A percentile compares a stretch with the other conserved stretches of the same genome.
phyloP scores from a whole-genome alignment of 2,113 vertebrate genomes.

The Himantopus leucocephalus region DNA sequence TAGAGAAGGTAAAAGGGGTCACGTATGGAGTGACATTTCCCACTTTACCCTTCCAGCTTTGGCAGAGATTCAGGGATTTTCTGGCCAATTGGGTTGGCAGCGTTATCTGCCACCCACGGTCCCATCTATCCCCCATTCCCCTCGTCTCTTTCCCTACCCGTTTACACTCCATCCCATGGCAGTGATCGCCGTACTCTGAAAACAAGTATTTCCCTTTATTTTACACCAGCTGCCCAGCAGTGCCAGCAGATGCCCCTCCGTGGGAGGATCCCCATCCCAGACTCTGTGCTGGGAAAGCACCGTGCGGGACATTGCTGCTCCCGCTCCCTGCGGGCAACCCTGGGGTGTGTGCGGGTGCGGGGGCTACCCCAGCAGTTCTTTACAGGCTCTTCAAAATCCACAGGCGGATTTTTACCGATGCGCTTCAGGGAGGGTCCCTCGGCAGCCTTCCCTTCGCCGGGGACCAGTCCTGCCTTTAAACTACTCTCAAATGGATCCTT shows the following conservation, averaged over 20 bases:
- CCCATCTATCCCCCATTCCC: rapidly evolving
- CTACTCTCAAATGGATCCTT: background rate
- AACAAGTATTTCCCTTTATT: rapidly evolving
- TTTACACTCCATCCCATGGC: rapidly evolving
- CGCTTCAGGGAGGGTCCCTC: background rate
- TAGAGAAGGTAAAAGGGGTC: background rate
- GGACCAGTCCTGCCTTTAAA: background rate
- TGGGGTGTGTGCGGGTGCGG: rapidly evolving
- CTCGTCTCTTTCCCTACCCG: background rate
- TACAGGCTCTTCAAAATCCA: background rate
- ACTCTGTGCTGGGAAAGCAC: too few relatives aligned
- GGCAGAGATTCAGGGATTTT: too few relatives aligned
- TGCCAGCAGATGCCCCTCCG: rapidly evolving
- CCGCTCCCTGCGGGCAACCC: background rate
- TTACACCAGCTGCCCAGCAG: background rate
- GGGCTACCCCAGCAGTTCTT: background rate
- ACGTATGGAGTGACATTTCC: background rate
- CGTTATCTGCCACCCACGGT: rapidly evolving
- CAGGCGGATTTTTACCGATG: too few relatives aligned
- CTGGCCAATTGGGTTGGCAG: rapidly evolving
- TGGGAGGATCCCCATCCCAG: background rate
- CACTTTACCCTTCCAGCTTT: background rate
- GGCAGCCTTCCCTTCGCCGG: background rate
- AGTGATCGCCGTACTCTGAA: rapidly evolving
- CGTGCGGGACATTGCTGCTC: background rate